Conservation (phyloP, 2,888 invertebrate species). For the Sminthurinus aureus region DNA sequence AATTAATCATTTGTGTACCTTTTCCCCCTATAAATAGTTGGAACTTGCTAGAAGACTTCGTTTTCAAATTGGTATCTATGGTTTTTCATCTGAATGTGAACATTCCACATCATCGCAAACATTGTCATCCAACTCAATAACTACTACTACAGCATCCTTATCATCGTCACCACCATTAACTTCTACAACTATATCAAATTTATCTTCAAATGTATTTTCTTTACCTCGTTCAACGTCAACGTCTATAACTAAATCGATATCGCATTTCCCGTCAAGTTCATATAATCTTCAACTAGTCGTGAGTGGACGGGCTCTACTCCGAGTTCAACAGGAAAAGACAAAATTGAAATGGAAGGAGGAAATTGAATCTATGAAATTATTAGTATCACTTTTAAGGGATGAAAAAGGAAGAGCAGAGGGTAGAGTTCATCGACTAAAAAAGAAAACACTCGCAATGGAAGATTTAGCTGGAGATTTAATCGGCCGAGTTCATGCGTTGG, state of each 20-base stretch:
- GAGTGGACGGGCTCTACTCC: slow-evolving; percentile 18
- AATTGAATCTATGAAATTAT: slow-evolving; percentile 75
- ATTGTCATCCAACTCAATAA: neutral
- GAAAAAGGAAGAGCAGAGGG: slow-evolving; percentile 74
- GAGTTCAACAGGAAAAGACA: slow-evolving; percentile 45
- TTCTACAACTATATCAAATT: neutral
- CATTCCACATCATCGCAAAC: neutral
- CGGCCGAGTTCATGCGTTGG: slow-evolving; percentile 73
- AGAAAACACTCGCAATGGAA: slow-evolving; percentile 67
- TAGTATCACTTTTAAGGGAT: slow-evolving; percentile 73
- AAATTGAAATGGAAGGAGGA: slow-evolving; percentile 67
- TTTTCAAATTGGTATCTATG: slow-evolving; percentile 50
- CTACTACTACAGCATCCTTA: neutral
- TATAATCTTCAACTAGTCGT: slow-evolving; percentile 3
- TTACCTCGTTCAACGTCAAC: slow-evolving; percentile 20
- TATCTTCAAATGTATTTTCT: neutral
- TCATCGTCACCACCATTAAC: neutral
- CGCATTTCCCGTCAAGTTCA: neutral
- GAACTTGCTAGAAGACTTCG: slow-evolving; percentile 52
- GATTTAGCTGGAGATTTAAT: slow-evolving; percentile 77
- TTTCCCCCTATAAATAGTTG: slow-evolving; percentile 47
- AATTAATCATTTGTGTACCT: neutral
- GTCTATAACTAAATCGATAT: slow-evolving; percentile 20
- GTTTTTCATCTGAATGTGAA: slow-evolving; percentile 43
- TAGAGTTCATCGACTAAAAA: slow-evolving; percentile 72